Base-by-base conservation (phyloP, 2,888 invertebrate genomes). In the Limenitis arthemis region DNA sequence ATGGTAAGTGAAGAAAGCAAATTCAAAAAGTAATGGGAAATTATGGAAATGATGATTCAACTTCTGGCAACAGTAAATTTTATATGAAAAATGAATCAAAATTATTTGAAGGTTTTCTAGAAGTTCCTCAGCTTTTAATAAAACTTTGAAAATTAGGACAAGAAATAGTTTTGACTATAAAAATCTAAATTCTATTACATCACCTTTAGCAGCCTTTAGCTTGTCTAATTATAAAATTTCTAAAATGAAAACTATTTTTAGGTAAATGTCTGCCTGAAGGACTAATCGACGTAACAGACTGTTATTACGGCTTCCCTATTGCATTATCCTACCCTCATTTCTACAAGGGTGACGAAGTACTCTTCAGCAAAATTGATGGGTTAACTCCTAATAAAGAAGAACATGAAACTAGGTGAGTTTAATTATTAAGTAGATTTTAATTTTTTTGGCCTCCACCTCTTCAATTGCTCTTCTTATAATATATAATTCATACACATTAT, bases 231-330 rank as follows among this genome's bases (percentile, higher is more conserved):
- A 20, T 20, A 20, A 20, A 20, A 20, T 20, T 20, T 20, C 20
- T 20, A 20, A 20, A 20, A 20, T 20, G 20, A 20, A 20, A 20
- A 8, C 8, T 34, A 5, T 31, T 51, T 66, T 8, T 73, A 88
- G 89, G 87, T 28, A 80, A 87, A 56, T 95, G 95, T 67, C 83
- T 94, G 11, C 91, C 91, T 4, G 76, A 87, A 34, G 96, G 96
- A 6, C 75, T 96, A 4, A 87, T 95, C 30, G 96, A 96, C 69
- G 95, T 96, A 36, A 90, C 92, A 0, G 92, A 92, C 47, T 96
- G 96, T 68, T 96, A 96, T 78, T 96, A 95, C 68, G 95, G 96
- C 0, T 96, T 96, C 72, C 96, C 96, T 0, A 95, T 96, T 41
- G 93, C 94, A 0, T 81, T 96, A 6, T 95, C 96, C 38, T 94